Conservation (phyloP, 2,113 vertebrate genomes). For the Oreochromis spilurus region DNA sequence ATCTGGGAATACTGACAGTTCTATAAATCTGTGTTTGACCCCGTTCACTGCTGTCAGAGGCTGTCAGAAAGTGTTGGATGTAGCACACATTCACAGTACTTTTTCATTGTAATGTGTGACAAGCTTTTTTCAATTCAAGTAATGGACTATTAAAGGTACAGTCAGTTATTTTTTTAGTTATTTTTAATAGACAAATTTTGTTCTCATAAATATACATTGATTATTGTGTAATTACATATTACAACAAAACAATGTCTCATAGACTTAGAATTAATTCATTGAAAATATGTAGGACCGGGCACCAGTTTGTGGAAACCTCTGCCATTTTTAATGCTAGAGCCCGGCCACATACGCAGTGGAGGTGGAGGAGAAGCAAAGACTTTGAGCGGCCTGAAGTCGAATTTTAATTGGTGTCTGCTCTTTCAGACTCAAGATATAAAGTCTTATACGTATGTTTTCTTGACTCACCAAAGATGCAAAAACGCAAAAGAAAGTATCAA, state of each 20-base stretch:
- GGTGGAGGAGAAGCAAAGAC: not conserved
- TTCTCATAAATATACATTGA: accelerated
- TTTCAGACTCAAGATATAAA: not conserved
- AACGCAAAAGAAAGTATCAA: not conserved
- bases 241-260: not conserved
- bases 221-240: not conserved
- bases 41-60: too few relatives aligned
- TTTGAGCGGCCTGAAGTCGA: not conserved
- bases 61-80: too few relatives aligned
- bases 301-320: not conserved
- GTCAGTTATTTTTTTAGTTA: accelerated
- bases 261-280: accelerated
- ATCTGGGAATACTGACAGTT: too few relatives aligned
- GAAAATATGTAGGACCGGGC: not conserved
- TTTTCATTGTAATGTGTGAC: too few relatives aligned
- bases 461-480: not conserved
- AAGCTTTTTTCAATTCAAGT: not conserved
- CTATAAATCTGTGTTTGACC: too few relatives aligned
- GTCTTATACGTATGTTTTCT: not conserved
- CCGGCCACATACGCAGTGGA: not conserved
- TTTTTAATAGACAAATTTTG: not conserved
- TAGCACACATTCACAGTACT: too few relatives aligned
- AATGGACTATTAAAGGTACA: not conserved
- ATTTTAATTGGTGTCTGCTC: not conserved
- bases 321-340: not conserved